Conservation (phyloP, 2,113 vertebrate genomes). For the Reinhardtius hippoglossoides region DNA sequence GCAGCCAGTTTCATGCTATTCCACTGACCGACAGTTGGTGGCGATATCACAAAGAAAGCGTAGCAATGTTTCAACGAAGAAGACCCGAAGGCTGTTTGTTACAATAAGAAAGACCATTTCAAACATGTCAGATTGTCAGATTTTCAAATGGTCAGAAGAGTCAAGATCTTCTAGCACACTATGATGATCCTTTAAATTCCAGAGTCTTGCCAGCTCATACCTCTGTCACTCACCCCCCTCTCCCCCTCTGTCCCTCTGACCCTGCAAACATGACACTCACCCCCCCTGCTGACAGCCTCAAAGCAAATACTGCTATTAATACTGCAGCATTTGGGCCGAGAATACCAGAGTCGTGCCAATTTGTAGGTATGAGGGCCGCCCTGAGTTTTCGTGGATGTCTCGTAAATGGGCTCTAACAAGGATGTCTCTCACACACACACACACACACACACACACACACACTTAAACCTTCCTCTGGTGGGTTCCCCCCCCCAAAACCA, state of each 20-base stretch:
- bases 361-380: constrained; percentile 14
- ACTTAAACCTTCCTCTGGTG: neutral
- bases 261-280: constrained; percentile 67
- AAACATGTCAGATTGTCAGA: too few relatives aligned
- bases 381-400: constrained; percentile 11
- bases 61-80: too few relatives aligned
- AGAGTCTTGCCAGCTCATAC: constrained; percentile 5
- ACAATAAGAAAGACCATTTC: too few relatives aligned
- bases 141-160: neutral
- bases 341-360: constrained; percentile 46
- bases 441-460: neutral
- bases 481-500: neutral
- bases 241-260: constrained; percentile 32
- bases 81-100: too few relatives aligned
- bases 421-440: neutral
- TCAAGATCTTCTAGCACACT: neutral
- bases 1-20: too few relatives aligned
- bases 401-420: constrained; percentile 4
- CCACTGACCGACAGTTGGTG: too few relatives aligned
- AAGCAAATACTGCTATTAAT: constrained; percentile 82
- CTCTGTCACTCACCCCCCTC: neutral
- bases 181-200: neutral
- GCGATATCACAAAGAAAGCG: too few relatives aligned
- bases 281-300: constrained; percentile 68
- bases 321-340: constrained; percentile 61